Evolutionary conservation across 2,888 invertebrate genomes (phyloP).

Genomic region (Ornithoptera priamus): DNA sequence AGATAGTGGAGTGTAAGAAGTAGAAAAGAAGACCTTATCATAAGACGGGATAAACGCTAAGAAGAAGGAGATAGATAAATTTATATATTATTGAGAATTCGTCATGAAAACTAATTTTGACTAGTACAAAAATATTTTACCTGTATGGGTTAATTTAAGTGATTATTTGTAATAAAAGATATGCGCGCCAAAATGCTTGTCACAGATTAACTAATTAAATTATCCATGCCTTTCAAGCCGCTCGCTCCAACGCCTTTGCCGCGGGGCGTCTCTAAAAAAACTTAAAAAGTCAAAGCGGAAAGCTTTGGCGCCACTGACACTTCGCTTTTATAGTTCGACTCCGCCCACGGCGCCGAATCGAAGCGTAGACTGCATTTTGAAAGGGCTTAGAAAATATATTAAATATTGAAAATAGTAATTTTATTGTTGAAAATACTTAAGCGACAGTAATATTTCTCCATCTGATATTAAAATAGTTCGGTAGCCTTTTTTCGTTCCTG

Average conservation of each 20-base stretch:
- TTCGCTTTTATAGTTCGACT: constrained; percentile 46
- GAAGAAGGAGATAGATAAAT: no score
- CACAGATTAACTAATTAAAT: constrained; percentile 56
- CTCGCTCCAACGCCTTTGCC: constrained; percentile 58
- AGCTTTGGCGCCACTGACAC: constrained; percentile 73
- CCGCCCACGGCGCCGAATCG: constrained; percentile 63
- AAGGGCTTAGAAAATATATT: constrained; percentile 10
- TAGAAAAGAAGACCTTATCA: no score
- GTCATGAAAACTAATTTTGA: no score
- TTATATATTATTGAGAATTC: no score
- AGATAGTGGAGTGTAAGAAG: no score
- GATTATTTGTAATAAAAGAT: no score
- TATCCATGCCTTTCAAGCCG: constrained; percentile 43
- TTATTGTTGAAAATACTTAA: background rate
- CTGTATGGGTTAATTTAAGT: no score
- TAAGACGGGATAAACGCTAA: no score
- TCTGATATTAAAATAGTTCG: no score
- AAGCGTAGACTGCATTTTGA: constrained; percentile 27
- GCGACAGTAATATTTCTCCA: no score
- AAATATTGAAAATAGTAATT: constrained; percentile 4
- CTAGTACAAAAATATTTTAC: no score
- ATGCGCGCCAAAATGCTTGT: constrained; percentile 37
- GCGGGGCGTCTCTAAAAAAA: constrained; percentile 53
- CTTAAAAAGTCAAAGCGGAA: constrained; percentile 56
- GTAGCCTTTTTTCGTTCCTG: no score